phyloP scores from a whole-genome alignment of 1,140 invertebrate species.

The Andricus grossulariae region DNA sequence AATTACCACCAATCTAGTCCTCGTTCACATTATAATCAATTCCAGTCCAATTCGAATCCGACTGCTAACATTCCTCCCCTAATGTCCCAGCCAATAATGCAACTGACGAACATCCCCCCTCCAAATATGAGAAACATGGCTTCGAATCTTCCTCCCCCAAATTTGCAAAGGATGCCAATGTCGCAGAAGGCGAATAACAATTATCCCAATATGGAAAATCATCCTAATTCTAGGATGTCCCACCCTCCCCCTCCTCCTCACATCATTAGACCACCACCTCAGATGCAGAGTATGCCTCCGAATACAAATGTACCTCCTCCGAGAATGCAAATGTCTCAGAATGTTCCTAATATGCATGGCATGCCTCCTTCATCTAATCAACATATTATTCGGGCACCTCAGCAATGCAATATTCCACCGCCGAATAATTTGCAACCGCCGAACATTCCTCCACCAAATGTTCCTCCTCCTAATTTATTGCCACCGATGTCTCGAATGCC shows the following conservation, averaged over 20 bases:
- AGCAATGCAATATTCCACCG: slow-evolving; percentile 71
- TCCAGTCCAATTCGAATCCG: slow-evolving; percentile 54
- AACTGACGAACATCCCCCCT: slow-evolving; percentile 65
- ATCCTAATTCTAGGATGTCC: slow-evolving; percentile 58
- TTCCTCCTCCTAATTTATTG: slow-evolving; percentile 67
- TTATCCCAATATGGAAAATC: slow-evolving; percentile 58
- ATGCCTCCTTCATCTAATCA: slow-evolving; percentile 58
- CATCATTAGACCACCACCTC: slow-evolving; percentile 5
- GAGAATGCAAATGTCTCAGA: slow-evolving; percentile 59
- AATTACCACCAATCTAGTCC: slow-evolving; percentile 61
- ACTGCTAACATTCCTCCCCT: slow-evolving; percentile 62
- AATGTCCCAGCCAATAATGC: slow-evolving; percentile 65
- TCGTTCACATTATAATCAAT: slow-evolving; percentile 55
- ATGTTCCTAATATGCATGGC: slow-evolving; percentile 52
- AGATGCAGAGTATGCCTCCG: slow-evolving; percentile 57
- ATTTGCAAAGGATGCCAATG: slow-evolving; percentile 68
- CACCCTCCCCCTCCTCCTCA: slow-evolving; percentile 66
- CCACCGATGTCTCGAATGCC: slow-evolving; percentile 69
- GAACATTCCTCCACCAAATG: slow-evolving; percentile 74
- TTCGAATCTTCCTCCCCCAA: slow-evolving; percentile 61
- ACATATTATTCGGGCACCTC: slow-evolving; percentile 68
- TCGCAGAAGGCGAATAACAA: slow-evolving; percentile 55
- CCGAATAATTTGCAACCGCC: slow-evolving; percentile 75
- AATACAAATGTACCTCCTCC: slow-evolving; percentile 71
- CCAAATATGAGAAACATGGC: slow-evolving; percentile 60